A percentile compares a stretch with the other conserved stretches of the same genome.
Conservation (phyloP, 2,113 vertebrate species). For the Mellivora capensis region DNA sequence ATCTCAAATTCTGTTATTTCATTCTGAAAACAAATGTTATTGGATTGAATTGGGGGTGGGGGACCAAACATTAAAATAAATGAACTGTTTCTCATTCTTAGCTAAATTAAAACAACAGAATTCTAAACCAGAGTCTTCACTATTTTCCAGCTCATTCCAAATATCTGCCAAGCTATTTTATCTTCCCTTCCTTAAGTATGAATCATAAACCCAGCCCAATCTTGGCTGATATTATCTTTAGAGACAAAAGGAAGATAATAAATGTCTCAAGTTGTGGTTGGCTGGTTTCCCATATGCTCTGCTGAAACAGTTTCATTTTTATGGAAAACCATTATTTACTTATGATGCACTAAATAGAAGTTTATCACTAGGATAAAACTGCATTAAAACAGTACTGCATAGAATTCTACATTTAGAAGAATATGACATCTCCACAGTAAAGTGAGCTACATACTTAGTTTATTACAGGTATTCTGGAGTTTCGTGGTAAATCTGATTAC, state of each 20-base stretch:
- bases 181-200: constrained; percentile 22
- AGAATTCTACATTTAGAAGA: not conserved
- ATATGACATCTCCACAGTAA: not conserved
- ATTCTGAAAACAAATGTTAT: constrained; percentile 7
- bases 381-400: not conserved
- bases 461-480: not conserved
- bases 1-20: not conserved
- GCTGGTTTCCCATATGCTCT: not conserved
- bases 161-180: not conserved
- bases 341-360: not conserved
- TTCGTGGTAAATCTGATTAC: not conserved
- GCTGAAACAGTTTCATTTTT: constrained; percentile 34
- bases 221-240: not conserved
- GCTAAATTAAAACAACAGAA: not conserved
- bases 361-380: not conserved
- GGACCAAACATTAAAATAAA: not conserved
- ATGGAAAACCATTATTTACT: not conserved
- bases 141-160: constrained; percentile 18
- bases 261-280: not conserved
- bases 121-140: not conserved
- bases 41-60: not conserved
- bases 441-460: not conserved
- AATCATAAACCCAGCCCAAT: not conserved
- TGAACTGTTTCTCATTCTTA: not conserved
- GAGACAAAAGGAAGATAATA: not conserved